These are phyloP conservation scores for Schizopygopsis pylzovi DNA, from an alignment of 2,797 vertebrate genomes.

Conservation along the genomic window DNA sequence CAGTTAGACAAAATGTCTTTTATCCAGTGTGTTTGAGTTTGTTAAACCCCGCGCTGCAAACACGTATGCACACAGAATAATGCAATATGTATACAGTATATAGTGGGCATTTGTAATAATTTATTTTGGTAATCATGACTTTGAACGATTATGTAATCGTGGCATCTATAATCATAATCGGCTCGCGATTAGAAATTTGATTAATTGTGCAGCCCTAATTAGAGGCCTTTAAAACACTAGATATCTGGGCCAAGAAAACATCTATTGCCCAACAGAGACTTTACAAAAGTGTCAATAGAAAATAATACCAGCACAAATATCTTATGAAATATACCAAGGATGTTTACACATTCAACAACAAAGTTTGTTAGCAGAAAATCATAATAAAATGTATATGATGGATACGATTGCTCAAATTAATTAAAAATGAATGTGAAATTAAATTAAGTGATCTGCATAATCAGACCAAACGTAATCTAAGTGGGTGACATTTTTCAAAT, in stretches of 20 bases:
- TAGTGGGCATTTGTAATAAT: too few relatives aligned
- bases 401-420: not conserved
- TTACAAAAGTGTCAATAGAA: not conserved
- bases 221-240: conserved; percentile 50
- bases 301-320: not conserved
- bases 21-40: too few relatives aligned
- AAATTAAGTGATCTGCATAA: not conserved
- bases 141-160: too few relatives aligned
- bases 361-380: not conserved
- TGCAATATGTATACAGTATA: too few relatives aligned
- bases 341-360: not conserved
- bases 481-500: not conserved
- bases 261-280: not conserved
- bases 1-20: too few relatives aligned
- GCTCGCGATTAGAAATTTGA: too few relatives aligned
- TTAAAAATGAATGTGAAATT: not conserved
- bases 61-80: too few relatives aligned
- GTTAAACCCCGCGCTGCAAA: too few relatives aligned
- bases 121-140: too few relatives aligned
- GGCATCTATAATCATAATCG: too few relatives aligned
- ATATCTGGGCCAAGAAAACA: conserved; percentile 35
- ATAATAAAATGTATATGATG: not conserved
- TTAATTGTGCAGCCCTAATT: too few relatives aligned
- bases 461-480: not conserved
- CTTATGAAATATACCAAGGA: not conserved